Evolutionary conservation across 2,797 vertebrate genomes (phyloP), one percentile per base, ranked within the genome.

Genomic region (Bradypodion pumilum): DNA sequence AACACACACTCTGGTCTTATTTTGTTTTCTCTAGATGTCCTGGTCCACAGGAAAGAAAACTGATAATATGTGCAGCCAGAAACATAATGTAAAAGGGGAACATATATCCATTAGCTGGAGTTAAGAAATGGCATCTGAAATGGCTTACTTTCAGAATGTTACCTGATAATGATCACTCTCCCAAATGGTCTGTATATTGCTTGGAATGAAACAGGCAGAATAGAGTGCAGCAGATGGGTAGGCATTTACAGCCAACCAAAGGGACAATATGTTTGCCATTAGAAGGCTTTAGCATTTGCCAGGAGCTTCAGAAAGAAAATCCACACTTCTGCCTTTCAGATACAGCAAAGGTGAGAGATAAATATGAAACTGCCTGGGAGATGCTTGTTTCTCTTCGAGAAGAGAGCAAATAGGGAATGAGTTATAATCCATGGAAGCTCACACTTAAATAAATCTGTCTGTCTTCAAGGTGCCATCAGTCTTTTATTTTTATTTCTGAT

Each of bases 181-280:
- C 79, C 80, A 87, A 72, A 85, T 92, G 91, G 89, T 91, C 85
- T 65, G 75, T 91, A 89, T 78, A 78, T 49, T 80, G 75, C 32
- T 56, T 80, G 65, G 60, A 83, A 78, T 86, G 81, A 78, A 46
- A 56, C 40, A 62, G 89, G 77, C 88, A 89, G 85, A 87, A 88
- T 89, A 59, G 59, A 63, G 78, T 84, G 1, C 56, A 93, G 90
- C 92, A 94, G 92, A 92, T 93, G 92, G 90, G 83, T 82, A 88
- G 81, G 85, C 3, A 12, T 88, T 92, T 79, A 90, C 29, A 13
- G 89, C 85, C 85, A 80, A 90, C 46, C 9, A 0, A 74, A 74
- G 87, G 25, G 86, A 87, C 91, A 91, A 87, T 86, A 77, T 91
- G 89, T 81, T 91, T 86, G 84, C 72, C 87, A 91, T 93, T 89